Conservation (phyloP, 1,140 invertebrate genomes). For the Aricia agestis region DNA sequence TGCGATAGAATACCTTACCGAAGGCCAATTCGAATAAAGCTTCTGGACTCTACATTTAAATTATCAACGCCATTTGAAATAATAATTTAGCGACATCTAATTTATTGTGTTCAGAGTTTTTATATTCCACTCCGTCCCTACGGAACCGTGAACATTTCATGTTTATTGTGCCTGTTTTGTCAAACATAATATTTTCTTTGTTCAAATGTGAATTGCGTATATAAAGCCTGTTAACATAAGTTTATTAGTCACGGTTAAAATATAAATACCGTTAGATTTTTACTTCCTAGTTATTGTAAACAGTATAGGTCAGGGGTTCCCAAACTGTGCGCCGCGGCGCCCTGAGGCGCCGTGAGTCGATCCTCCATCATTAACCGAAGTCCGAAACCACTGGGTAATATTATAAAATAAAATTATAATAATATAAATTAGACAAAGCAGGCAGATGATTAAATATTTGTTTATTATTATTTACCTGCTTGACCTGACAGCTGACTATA, state of each 20-base stretch:
- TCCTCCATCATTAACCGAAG: too few species aligned
- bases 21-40: slow-evolving; percentile 3
- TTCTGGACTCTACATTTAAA: neutral
- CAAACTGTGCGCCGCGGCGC: too few species aligned
- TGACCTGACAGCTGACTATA: too few species aligned
- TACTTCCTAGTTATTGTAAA: too few species aligned
- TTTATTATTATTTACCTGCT: too few species aligned
- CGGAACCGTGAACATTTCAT: neutral
- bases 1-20: slow-evolving; percentile 8
- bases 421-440: too few species aligned
- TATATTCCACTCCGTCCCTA: neutral
- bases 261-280: too few species aligned
- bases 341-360: too few species aligned
- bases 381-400: too few species aligned
- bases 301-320: too few species aligned
- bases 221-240: neutral
- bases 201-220: neutral
- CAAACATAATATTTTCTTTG: neutral
- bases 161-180: neutral
- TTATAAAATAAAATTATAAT: too few species aligned
- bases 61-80: neutral
- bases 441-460: too few species aligned
- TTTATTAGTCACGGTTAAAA: neutral
- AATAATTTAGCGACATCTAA: neutral
- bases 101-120: neutral